These are phyloP conservation scores for Toxostoma redivivum DNA, from an alignment of 2,113 vertebrate species.

Conservation along the genomic window DNA sequence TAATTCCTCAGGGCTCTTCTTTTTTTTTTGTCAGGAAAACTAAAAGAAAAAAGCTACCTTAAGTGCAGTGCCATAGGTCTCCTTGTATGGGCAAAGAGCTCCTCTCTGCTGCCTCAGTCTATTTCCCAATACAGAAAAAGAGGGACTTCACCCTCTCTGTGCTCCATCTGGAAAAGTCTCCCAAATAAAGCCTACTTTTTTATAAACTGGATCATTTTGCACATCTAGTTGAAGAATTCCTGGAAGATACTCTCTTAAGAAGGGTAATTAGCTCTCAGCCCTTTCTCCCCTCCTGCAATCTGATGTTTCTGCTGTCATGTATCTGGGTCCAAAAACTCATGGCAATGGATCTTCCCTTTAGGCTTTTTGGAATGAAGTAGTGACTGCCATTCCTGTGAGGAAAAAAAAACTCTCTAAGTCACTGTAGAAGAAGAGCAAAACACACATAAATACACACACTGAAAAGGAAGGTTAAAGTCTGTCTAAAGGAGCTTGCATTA, in stretches of 20 bases:
- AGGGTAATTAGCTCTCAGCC: not conserved
- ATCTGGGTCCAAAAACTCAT: not conserved
- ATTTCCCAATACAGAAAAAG: not conserved
- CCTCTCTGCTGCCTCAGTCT: not conserved
- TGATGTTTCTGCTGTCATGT: not conserved
- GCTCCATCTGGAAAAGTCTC: not conserved
- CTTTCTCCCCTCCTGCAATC: not conserved
- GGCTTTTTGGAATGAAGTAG: not conserved
- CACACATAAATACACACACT: not conserved
- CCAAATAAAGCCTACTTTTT: not conserved
- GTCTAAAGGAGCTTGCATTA: not conserved
- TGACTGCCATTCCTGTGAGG: not conserved
- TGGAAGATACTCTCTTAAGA: not conserved
- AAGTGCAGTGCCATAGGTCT: not conserved
- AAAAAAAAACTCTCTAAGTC: not conserved
- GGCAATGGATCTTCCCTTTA: not conserved
- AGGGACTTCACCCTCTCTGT: not conserved
- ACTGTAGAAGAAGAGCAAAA: not conserved
- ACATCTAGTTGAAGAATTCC: not conserved
- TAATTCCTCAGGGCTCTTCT: not conserved
- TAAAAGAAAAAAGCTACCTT: not conserved
- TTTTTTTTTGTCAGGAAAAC: not conserved
- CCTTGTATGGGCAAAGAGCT: not conserved
- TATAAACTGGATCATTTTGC: not conserved
- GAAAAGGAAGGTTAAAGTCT: not conserved